Evolutionary conservation across 1,140 invertebrate genomes (phyloP).

Genomic region (Drosophila athabasca): DNA sequence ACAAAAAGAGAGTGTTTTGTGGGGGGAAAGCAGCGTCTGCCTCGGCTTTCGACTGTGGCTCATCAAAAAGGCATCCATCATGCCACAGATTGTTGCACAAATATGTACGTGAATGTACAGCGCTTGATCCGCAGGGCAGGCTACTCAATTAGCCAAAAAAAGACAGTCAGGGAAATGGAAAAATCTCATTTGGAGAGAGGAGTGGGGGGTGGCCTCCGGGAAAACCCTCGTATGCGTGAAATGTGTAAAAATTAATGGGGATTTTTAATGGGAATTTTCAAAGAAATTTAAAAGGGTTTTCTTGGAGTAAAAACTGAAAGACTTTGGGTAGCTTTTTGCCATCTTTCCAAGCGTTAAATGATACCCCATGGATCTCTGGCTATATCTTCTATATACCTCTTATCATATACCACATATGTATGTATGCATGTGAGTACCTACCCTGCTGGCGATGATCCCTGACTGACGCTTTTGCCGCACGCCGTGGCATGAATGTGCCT

Average conservation of each 20-base stretch:
- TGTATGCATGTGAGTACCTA: conserved; percentile 35
- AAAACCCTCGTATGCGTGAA: neutral
- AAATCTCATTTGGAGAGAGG: conserved; percentile 30
- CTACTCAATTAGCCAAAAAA: conserved; percentile 27
- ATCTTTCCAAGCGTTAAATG: no score
- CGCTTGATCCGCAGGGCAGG: no score
- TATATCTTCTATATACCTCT: no score
- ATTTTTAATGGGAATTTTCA: no score
- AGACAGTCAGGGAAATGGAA: conserved; percentile 27
- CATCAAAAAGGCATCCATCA: conserved; percentile 60
- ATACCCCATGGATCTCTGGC: no score
- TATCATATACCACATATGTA: neutral
- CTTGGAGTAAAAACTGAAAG: no score
- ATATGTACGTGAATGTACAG: no score
- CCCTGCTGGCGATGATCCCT: conserved; percentile 80
- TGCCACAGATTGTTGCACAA: conserved; percentile 27
- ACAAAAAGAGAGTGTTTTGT: neutral
- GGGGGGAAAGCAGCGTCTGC: no score
- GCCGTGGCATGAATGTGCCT: conserved; percentile 57
- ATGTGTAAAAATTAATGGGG: neutral
- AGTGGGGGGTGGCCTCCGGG: neutral
- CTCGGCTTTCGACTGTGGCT: conserved; percentile 1
- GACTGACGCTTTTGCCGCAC: conserved; percentile 65
- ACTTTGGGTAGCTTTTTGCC: no score
- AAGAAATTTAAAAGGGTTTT: no score